phyloP scores from a whole-genome alignment of 2,888 invertebrate genomes.

The Gymnosoma rotundatum region DNA sequence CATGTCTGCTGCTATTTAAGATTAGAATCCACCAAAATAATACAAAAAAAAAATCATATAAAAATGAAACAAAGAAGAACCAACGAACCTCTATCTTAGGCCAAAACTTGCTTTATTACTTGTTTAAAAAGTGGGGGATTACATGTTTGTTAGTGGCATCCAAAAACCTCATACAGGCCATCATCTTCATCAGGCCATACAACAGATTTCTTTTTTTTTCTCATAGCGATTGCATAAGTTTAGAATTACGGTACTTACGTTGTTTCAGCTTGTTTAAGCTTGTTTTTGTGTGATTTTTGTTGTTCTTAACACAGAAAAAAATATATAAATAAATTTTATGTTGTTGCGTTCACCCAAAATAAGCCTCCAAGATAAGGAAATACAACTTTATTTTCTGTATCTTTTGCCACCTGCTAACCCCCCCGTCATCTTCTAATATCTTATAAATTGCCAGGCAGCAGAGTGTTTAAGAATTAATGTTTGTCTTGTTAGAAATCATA shows the following conservation, averaged over 20 bases:
- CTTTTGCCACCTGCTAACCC: conserved; percentile 22
- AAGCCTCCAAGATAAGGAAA: conserved; percentile 66
- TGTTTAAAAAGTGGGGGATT: conserved; percentile 65
- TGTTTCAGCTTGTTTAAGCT: conserved; percentile 47
- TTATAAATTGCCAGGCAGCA: conserved; percentile 17
- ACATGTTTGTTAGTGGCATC: conserved; percentile 50
- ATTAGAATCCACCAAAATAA: conserved; percentile 62
- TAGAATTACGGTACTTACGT: conserved; percentile 65
- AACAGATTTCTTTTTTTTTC: conserved; percentile 10
- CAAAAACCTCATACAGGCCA: conserved; percentile 30
- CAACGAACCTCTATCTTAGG: conserved; percentile 38
- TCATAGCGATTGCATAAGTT: conserved; percentile 63
- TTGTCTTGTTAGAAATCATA: conserved; percentile 58
- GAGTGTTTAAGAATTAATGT: conserved; percentile 57
- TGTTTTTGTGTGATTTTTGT: conserved; percentile 30
- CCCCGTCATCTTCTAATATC: too few relatives aligned
- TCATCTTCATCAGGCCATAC: conserved; percentile 13
- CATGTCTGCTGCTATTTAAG: conserved; percentile 65
- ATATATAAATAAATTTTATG: conserved; percentile 43
- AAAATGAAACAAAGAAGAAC: conserved; percentile 16
- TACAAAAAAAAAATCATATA: conserved; percentile 16
- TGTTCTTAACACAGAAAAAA: conserved; percentile 17
- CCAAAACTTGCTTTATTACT: conserved; percentile 59
- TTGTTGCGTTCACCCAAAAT: conserved; percentile 52
- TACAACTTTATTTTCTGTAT: conserved; percentile 58